Conservation (phyloP, 2,888 invertebrate species). For the Acleris holmiana region DNA sequence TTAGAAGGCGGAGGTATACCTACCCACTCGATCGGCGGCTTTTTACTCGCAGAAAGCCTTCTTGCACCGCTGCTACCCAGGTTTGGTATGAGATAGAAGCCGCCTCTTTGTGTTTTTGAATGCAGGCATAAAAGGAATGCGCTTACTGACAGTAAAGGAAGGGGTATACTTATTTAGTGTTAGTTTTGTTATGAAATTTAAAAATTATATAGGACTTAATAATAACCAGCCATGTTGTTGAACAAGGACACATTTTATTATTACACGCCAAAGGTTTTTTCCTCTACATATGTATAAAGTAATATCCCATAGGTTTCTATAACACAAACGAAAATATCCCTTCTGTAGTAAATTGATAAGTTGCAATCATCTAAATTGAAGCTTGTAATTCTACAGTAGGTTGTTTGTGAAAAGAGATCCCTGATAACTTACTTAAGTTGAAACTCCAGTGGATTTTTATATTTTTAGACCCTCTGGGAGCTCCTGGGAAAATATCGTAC, state of each 20-base stretch:
- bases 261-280: too few relatives aligned
- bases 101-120: conserved; percentile 54
- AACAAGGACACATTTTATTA: too few relatives aligned
- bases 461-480: too few relatives aligned
- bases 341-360: too few relatives aligned
- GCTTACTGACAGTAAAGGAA: conserved; percentile 33
- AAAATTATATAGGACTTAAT: not conserved
- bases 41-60: conserved; percentile 60
- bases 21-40: conserved; percentile 68
- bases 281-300: too few relatives aligned
- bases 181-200: not conserved
- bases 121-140: conserved; percentile 51
- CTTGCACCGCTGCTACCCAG: conserved; percentile 50
- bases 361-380: too few relatives aligned
- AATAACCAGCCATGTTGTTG: too few relatives aligned
- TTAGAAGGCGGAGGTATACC: conserved; percentile 68
- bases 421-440: too few relatives aligned
- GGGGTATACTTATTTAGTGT: conserved; percentile 26
- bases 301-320: too few relatives aligned
- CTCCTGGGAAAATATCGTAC: not conserved
- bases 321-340: too few relatives aligned
- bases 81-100: conserved; percentile 58
- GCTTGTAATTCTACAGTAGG: not conserved
- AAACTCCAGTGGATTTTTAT: too few relatives aligned
- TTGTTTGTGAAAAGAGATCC: not conserved